Percentiles rank a stretch among this genome's conserved stretches.
These are phyloP conservation scores for Monarcha castaneiventris DNA, from an alignment of 2,113 vertebrate species.

Conservation along the genomic window DNA sequence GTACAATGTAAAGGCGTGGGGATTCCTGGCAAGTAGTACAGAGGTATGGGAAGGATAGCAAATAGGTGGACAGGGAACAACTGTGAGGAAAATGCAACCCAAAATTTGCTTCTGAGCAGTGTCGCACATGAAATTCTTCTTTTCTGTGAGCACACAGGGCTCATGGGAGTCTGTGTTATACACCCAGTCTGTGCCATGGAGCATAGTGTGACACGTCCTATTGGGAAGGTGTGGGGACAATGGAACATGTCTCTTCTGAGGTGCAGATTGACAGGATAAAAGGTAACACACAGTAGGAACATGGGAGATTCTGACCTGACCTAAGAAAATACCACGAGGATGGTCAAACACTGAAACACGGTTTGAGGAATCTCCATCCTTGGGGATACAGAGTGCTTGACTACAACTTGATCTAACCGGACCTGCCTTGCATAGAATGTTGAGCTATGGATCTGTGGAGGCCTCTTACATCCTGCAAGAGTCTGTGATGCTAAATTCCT, in stretches of 20 bases:
- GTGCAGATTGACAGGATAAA: neutral
- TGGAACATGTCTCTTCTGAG: neutral
- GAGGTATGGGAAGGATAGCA: neutral
- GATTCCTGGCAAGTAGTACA: neutral
- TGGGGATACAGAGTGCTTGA: neutral
- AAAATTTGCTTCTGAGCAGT: neutral
- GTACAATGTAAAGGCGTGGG: neutral
- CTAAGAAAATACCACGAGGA: neutral
- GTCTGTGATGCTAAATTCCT: neutral
- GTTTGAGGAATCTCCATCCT: neutral
- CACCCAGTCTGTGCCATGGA: neutral
- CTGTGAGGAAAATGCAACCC: neutral
- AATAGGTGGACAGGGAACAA: neutral
- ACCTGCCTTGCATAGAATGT: neutral
- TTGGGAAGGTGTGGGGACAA: neutral
- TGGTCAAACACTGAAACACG: neutral
- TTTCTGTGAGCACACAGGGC: neutral
- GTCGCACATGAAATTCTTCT: neutral
- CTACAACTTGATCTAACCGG: neutral
- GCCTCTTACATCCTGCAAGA: neutral
- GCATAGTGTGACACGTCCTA: neutral
- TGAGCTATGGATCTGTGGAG: neutral
- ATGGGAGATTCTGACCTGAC: neutral
- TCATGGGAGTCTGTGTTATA: neutral
- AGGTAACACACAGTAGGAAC: neutral